Evolutionary conservation across 2,888 invertebrate genomes (phyloP), one percentile per base, ranked within the genome.

Genomic region (Boloria selene): DNA sequence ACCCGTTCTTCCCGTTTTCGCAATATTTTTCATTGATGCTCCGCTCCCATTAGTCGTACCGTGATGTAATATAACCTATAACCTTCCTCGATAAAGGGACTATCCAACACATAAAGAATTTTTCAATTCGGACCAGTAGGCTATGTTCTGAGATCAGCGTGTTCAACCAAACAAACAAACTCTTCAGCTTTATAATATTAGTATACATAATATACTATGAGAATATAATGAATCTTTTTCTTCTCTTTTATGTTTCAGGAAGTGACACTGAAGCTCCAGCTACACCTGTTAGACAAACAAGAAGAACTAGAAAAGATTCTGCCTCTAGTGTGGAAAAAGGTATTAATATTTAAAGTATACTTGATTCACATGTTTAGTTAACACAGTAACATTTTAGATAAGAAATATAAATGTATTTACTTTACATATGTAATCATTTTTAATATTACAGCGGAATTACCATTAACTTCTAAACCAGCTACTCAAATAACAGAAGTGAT

Each of bases 301-400:
- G 87, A 71, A 80, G 83, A 70, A 86, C 86, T 13, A 82, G 87
- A 62, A 90, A 85, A 69, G 84, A 87, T 71, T 92, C 90, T 4
- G 70, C 84, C 63, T 82, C 89, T 14, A 89, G 82, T 77, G 70
- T 85, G 73, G 90, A 90, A 68, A 86, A 85, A 79, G 87, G 91
- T 90, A 79, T 49, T 38, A 17, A 14, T 31, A 53, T 7, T 53
- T 26, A 38, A 38, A 7, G 4, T 49, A 16, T 13, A 31, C 13
- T 38, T 59, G 14, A 38, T 14, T n/a, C 10, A 49, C 5, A 14
- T 16, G 16, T 16, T 49, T 49, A 16, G 47, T 49, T 16, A 49
- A 16, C 0, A 16, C 1, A 47, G 16, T 49, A 16, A 2, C 14
- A 16, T 4, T 13, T 51, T 16, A 22, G 14, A 14, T 2, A 13